phyloP scores from a whole-genome alignment of 1,140 invertebrate species.

The Drosophila sproati region DNA sequence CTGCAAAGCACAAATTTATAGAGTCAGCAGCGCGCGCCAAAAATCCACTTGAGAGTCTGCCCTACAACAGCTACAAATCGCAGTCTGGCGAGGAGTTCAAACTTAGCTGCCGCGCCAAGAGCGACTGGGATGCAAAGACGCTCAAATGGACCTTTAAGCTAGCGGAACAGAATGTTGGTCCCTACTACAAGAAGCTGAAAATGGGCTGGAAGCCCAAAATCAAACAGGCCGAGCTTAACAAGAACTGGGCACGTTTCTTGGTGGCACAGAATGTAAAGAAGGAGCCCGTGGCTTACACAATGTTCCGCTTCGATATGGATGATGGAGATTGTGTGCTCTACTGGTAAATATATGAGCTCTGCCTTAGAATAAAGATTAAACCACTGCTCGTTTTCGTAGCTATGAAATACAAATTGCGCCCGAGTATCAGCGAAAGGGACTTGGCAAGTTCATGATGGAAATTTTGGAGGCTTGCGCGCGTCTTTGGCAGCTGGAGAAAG shows the following conservation, averaged over 20 bases:
- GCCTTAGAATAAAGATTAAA: background rate
- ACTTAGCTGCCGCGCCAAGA: conserved; percentile 69
- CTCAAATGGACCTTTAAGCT: conserved; percentile 88
- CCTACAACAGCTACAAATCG: conserved; percentile 52
- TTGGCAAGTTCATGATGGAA: conserved; percentile 93
- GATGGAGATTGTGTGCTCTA: conserved; percentile 91
- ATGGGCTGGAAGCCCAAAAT: conserved; percentile 89
- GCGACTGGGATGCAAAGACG: conserved; percentile 80
- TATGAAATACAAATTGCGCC: conserved; percentile 93
- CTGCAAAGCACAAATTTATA: conserved; percentile 73
- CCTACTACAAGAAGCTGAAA: conserved; percentile 86
- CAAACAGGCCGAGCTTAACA: conserved; percentile 88
- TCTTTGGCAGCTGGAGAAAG: conserved; percentile 90
- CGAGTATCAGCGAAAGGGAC: conserved; percentile 88
- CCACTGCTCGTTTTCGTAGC: conserved; percentile 83
- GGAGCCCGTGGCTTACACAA: conserved; percentile 88
- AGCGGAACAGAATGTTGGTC: conserved; percentile 88
- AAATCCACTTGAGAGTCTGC: conserved; percentile 68
- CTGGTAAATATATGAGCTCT: conserved; percentile 86
- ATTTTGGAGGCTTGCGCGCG: conserved; percentile 91
- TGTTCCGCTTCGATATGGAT: conserved; percentile 94
- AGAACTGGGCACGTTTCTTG: conserved; percentile 88
- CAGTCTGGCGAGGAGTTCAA: conserved; percentile 60
- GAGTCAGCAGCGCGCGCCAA: conserved; percentile 70
- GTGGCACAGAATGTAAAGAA: conserved; percentile 86